Conservation (phyloP, 2,888 invertebrate species). For the Aproaerema taeniolella region DNA sequence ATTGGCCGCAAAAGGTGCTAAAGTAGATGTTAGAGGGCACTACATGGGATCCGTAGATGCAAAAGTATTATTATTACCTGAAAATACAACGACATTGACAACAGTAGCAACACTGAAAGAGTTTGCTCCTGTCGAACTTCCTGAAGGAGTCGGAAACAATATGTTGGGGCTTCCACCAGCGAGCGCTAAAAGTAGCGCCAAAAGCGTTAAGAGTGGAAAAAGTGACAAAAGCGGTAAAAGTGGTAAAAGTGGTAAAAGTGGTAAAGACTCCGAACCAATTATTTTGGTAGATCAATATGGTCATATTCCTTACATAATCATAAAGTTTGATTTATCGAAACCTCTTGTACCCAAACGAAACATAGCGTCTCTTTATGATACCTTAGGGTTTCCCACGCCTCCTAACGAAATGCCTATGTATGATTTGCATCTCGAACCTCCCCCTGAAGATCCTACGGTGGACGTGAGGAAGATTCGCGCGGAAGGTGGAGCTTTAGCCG, state of each 20-base stretch:
- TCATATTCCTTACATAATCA: constrained; percentile 43
- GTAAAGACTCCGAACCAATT: too few relatives aligned
- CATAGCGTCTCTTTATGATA: constrained; percentile 40
- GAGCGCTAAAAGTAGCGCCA: constrained; percentile 49
- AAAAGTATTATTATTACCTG: constrained; percentile 46
- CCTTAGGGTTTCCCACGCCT: constrained; percentile 40
- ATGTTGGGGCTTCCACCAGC: constrained; percentile 52
- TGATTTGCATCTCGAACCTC: constrained; percentile 32
- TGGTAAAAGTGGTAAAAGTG: too few relatives aligned
- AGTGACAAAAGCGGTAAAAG: too few relatives aligned
- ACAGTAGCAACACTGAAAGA: constrained; percentile 39
- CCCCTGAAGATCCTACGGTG: constrained; percentile 38
- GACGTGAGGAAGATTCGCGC: constrained; percentile 50
- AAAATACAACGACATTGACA: constrained; percentile 47
- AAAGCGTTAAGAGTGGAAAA: too few relatives aligned
- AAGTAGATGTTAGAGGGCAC: constrained; percentile 52
- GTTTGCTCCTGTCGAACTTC: constrained; percentile 43
- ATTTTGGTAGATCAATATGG: constrained; percentile 43
- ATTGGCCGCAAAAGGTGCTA: constrained; percentile 42
- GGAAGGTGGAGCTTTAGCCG: constrained; percentile 56
- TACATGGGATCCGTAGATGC: constrained; percentile 58
- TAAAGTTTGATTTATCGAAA: constrained; percentile 55
- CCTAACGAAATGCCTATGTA: constrained; percentile 34
- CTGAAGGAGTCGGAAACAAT: constrained; percentile 34
- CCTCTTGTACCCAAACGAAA: constrained; percentile 44